Evolutionary conservation across 2,888 invertebrate genomes (phyloP), one percentile per base, ranked within the genome.

Genomic region (Marronus borbonicus): DNA sequence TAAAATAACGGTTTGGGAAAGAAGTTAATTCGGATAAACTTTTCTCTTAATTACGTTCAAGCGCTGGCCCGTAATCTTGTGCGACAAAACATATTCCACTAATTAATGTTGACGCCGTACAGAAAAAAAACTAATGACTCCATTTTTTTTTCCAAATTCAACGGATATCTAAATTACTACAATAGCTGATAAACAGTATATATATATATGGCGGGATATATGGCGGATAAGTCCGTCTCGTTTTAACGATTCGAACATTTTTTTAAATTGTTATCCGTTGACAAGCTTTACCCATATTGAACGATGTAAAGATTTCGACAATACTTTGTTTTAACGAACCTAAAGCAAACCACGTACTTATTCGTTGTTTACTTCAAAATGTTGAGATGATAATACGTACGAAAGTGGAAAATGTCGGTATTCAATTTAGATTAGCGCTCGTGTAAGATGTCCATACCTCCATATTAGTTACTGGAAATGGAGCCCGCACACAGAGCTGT

Each of bases 81-180:
- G 20, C 44, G 20, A 60, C 14, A 7, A 12, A 60, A 74, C 7
- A 55, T 60, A 60, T 24, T 74, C 55, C 31, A 60, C 72, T 60
- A 74, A 74, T 74, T 74, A 74, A 62, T 12, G 20, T 28, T 24
- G 20, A 60, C 28, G 24, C 28, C 39, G 14, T n/a, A 28, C 39
- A 17, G 44, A 39, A 68, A 24, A 36, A 49, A 39, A 39, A 58
- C 44, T 74, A 44, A 44, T 74, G 60, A 58, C 72, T 74, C 72
- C 60, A 74, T 74, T 44, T 74, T 72, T 58, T 17, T 70, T 55
- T 44, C 4, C 36, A 72, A 58, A 36, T 72, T 39, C 72, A 49
- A 44, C 44, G 5, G 72, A 62, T 74, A 74, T 74, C 60, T 74
- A 74, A 74, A 74, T 74, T 74, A 60, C 72, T 28, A 60, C 72